Evolutionary conservation across 2,113 vertebrate genomes (phyloP), one percentile per base, ranked within the genome.

Genomic region (Syngnathus floridae): DNA sequence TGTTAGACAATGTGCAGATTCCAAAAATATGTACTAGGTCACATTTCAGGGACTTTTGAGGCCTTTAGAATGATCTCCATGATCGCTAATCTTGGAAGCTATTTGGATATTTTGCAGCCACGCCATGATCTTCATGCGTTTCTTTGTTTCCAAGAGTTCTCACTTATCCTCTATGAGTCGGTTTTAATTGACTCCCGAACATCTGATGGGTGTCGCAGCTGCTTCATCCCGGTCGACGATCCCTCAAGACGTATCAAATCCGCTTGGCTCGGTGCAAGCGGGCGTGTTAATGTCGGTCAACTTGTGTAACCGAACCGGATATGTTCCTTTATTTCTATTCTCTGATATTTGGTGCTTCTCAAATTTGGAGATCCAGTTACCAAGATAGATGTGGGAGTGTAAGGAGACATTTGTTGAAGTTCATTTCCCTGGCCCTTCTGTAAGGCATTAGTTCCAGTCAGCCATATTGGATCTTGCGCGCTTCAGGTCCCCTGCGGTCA

Each of bases 401-500:
- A 35, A 13, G 16, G 17, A 56, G 36, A 31, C 26, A 8, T 56
- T 56, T 56, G 21, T 35, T 65, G 22, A 1, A 21, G 72, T 70
- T 61, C 61, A 22, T 75, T 61, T 61, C 38, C 58, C 43, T 60
- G n/a, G 58, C 58, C 65, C 61, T 19, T 37, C 36, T 37, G 57
- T 40, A 38, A 21, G 36, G 19, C 36, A 38, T 59, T 38, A 38
- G 37, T 60, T 60, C 57, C 57, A 21, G 37, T 40, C 58, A 41
- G 58, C 58, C 58, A 21, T 60, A 19, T 61, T 45, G 59, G 40
- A 7, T 21, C 12, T 6, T 22, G 21, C 1, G 59, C 40, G n/a
- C 40, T 70, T 66, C 37, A 22, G 55, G 72, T 83, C 80, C 79
- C 81, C 79, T 69, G 70, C 67, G 73, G 56, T 69, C 67, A 57